Base-by-base conservation (phyloP, 2,797 vertebrate genomes). In the Oryzias sinensis region DNA sequence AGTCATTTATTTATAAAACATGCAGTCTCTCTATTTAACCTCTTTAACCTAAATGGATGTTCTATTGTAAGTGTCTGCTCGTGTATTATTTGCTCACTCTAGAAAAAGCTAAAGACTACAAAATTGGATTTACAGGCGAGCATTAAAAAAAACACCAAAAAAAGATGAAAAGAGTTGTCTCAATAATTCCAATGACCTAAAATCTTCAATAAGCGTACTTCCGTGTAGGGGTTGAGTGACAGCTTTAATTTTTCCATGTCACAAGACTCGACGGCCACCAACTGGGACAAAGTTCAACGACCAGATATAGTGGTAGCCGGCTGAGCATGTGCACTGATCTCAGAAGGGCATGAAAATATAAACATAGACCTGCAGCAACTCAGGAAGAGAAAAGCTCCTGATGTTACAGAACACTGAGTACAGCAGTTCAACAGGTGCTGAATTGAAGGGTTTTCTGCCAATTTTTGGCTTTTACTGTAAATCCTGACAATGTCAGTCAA, bases 261-360 rank as follows among this genome's bases (percentile, higher is more conserved):
- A 90, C 77, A 79, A 89, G 90, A 91, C 87, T 84, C 70, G 79
- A 66, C 76, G 55, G 74, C 67, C 63, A 83, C 80, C 62, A 92
- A 91, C 70, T 93, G 79, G 92, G 90, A 76, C 86, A 93, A 91
- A 93, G 92, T 89, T 93, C 89, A 92, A 37, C 17, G 43, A 70
- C 86, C 89, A 88, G 81, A 92, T 91, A 91, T 91, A 91, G 91
- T 75, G 16, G 69, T 66, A 72, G 58, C 72, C 40, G 50, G 73
- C 73, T 79, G 76, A 79, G 62, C 79, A 79, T 79, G 83, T 76
- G 80, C 70, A 6, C 56, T 56, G 49, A 25, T 66, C 70, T 45
- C 74, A 79, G 77, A 81, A 44, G 63, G 65, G 52, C 42, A 77
- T 71, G 81, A 64, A 76, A 88, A 91, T 84, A 89, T 87, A 89